Evolutionary conservation across 1,140 invertebrate species (phyloP), one percentile per base, ranked within the genome.

Genomic region (Pogonomyrmex californicus): DNA sequence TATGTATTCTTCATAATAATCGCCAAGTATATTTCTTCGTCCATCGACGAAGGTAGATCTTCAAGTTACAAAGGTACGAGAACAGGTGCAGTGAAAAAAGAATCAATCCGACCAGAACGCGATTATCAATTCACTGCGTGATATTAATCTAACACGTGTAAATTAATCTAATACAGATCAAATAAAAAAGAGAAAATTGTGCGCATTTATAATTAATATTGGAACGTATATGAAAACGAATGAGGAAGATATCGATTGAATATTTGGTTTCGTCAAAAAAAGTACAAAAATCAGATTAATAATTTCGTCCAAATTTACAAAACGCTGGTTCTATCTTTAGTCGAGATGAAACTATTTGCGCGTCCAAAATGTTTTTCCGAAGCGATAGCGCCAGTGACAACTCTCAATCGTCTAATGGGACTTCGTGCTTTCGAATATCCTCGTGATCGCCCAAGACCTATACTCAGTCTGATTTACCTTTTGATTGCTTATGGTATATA

Each of bases 391-490:
- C 1, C 30, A 5, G 9, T 85, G 4, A 65, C 30, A 14, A 14
- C 0, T n/a, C 5, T 87, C 0, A 44, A 14, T 7, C 17, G 0
- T 54, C 0, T 85, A 5, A 0, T 54, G 1, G 47, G 47, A 10
- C 23, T 87, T 17, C 56, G 78, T 3, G 17, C 10, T 23, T 65
- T 49, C 14, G 3, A 71, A 10, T 49, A 82, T 51, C 44, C 62
- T 12, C 23, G 17, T 4, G 66, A 30, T 7, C 36, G 49, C 2
- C 5, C 14, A 0, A 73, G 17, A 51, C 58, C 51, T 14, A 2
- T 87, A 9, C 17, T 38, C 14, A 62, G 79, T 4, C 12, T 83
- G 10, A 73, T 83, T 0, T 83, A 83, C 49, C 12, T 83, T 23
- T n/a, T 75, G 30, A 0, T 75, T n/a, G n/a, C 75, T 3, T 60